phyloP scores from a whole-genome alignment of 2,113 vertebrate genomes.

The Willisornis vidua region DNA sequence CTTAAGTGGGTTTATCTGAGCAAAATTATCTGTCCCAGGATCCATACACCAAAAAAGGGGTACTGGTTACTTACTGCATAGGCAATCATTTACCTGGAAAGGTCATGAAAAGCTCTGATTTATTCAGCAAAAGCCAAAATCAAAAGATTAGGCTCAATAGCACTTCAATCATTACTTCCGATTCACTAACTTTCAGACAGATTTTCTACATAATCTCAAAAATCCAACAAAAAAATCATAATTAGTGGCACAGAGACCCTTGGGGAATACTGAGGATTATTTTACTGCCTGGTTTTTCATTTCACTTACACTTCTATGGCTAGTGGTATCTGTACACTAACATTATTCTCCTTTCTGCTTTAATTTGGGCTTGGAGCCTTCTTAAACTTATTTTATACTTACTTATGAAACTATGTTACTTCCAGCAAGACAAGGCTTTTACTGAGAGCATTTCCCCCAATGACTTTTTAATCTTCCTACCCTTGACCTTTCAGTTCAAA shows the following conservation, averaged over 20 bases:
- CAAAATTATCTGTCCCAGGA: not conserved
- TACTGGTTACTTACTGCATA: not conserved
- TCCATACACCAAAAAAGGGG: not conserved
- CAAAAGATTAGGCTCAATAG: not conserved
- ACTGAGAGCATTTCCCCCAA: slow-evolving; percentile 1
- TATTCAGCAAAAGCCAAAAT: not conserved
- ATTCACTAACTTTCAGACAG: not conserved
- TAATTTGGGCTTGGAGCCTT: slow-evolving; percentile 19
- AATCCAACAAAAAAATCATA: not conserved
- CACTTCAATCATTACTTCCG: not conserved
- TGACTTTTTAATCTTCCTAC: slow-evolving; percentile 50
- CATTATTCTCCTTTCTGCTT: slow-evolving; percentile 24
- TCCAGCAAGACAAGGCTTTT: slow-evolving; percentile 54
- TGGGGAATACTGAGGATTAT: not conserved
- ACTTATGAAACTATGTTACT: slow-evolving; percentile 35
- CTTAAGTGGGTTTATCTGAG: not conserved
- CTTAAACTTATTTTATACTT: slow-evolving; percentile 64
- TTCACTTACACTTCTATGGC: not conserved
- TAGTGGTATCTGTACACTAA: not conserved
- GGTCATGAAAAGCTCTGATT: not conserved
- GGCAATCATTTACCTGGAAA: not conserved
- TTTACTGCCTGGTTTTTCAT: slow-evolving; percentile 1
- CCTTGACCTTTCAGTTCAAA: slow-evolving; percentile 64
- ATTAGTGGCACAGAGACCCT: not conserved
- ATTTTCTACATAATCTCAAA: not conserved